Base-by-base conservation (phyloP, 2,113 vertebrate species). In the Scatophagus argus region DNA sequence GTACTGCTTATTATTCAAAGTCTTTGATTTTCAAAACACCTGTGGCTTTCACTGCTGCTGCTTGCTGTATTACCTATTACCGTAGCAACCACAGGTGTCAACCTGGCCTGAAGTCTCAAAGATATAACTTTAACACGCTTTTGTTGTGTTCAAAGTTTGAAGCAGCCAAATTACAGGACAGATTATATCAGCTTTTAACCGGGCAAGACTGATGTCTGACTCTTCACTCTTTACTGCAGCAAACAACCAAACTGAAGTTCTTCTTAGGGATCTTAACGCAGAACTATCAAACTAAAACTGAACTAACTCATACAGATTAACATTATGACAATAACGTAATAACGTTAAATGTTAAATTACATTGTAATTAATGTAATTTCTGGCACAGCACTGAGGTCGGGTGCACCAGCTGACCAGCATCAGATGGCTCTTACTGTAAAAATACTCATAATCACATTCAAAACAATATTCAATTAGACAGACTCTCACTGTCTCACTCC, bases 401-500 rank as follows among this genome's bases (percentile, higher is more conserved):
- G 58, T 11, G 3, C 23, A 16, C 62, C 62, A 67, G 10, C n/a
- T 38, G 63, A 61, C 34, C 49, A 29, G 46, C 31, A 14, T 69
- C 71, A 69, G 39, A 25, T 47, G 46, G 34, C 41, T 68, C 54
- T 31, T 17, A 8, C 44, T 46, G 44, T 21, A 43, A 4, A n/a
- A 78, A 67, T 41, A 41, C 31, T 17, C 12, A 25, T 25, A 51
- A 61, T 52, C 61, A 63, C 67, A 44, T 74, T 49, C 14, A 46
- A n/a, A 73, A 71, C 36, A 56, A 64, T 59, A n/a, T 65, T 63
- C 9, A 59, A 23, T 51, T 49, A 55, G 51, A 79, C 52, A 17
- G 64, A 8, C 32, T 34, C 39, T 46, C 76, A 29, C n/a, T 36
- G 27, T 44, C 29, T 47, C 51, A 31, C 49, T 25, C 36, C 19